phyloP scores from a whole-genome alignment of 2,113 vertebrate genomes.

The Planiliza haematocheilus region DNA sequence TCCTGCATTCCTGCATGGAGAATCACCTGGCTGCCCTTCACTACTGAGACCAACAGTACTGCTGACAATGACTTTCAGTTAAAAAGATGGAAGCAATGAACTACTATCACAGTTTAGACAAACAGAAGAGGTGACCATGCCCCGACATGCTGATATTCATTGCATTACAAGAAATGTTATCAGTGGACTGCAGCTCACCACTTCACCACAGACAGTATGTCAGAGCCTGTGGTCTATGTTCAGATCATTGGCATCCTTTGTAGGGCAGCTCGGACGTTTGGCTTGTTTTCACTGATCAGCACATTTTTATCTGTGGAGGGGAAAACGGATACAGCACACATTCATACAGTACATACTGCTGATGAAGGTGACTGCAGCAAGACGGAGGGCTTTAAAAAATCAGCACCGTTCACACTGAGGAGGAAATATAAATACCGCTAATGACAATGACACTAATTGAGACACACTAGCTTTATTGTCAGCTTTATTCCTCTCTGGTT shows the following conservation, averaged over 20 bases:
- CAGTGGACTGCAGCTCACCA: slow-evolving; percentile 6
- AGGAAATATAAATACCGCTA: not conserved
- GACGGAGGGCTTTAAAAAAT: not conserved
- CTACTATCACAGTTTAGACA: slow-evolving; percentile 30
- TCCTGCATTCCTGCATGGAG: not conserved
- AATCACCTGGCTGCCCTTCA: slow-evolving; percentile 44
- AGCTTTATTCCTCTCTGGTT: not conserved
- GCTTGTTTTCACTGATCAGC: slow-evolving; percentile 29
- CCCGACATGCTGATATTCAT: slow-evolving; percentile 37
- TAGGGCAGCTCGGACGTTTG: slow-evolving; percentile 27
- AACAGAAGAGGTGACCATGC: slow-evolving; percentile 28
- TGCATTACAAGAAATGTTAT: slow-evolving; percentile 18
- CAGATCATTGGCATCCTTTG: slow-evolving; percentile 22
- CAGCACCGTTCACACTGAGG: not conserved
- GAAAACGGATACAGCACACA: slow-evolving; percentile 8
- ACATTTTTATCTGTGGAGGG: slow-evolving; percentile 39
- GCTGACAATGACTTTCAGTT: slow-evolving; percentile 48
- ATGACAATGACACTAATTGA: not conserved
- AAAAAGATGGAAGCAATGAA: slow-evolving; percentile 16
- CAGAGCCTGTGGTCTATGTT: not conserved
- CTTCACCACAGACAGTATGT: not conserved
- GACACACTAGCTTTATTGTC: not conserved
- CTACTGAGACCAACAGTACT: slow-evolving; percentile 29
- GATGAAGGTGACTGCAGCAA: slow-evolving; percentile 29
- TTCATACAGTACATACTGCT: not conserved